phyloP scores from a whole-genome alignment of 2,888 invertebrate species.

The Graphium colonna region DNA sequence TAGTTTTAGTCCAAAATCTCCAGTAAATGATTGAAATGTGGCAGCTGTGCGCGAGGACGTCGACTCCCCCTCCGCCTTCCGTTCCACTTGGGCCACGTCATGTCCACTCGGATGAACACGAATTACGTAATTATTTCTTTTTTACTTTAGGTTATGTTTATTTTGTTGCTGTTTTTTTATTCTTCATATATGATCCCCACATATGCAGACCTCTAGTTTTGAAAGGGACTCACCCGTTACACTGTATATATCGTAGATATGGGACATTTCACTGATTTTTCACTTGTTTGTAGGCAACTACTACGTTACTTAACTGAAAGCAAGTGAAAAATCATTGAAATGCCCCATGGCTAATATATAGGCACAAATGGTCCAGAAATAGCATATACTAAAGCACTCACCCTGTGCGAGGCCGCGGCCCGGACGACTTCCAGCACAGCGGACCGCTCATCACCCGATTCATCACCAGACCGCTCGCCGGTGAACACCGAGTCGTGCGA shows the following conservation, averaged over 20 bases:
- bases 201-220: neutral
- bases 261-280: too few species aligned
- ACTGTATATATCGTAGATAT: too few species aligned
- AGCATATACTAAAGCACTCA: slow-evolving; percentile 37
- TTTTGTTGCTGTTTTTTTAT: neutral
- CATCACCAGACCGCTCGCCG: slow-evolving; percentile 83
- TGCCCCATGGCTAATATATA: too few species aligned
- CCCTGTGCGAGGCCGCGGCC: slow-evolving; percentile 59
- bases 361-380: neutral
- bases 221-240: neutral
- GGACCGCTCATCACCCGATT: slow-evolving; percentile 68
- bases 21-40: too few species aligned
- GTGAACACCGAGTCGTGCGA: slow-evolving; percentile 96
- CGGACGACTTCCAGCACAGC: slow-evolving; percentile 54
- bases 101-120: too few species aligned
- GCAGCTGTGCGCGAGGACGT: neutral
- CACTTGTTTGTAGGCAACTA: too few species aligned
- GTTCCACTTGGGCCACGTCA: too few species aligned
- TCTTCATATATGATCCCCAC: neutral
- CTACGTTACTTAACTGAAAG: neutral
- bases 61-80: too few species aligned
- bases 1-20: too few species aligned
- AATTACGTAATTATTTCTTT: too few species aligned
- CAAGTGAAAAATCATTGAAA: too few species aligned
- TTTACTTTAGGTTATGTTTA: too few species aligned